phyloP scores from a whole-genome alignment of 92 coral and sea anemone genomes.

The Actinostola sp. region DNA sequence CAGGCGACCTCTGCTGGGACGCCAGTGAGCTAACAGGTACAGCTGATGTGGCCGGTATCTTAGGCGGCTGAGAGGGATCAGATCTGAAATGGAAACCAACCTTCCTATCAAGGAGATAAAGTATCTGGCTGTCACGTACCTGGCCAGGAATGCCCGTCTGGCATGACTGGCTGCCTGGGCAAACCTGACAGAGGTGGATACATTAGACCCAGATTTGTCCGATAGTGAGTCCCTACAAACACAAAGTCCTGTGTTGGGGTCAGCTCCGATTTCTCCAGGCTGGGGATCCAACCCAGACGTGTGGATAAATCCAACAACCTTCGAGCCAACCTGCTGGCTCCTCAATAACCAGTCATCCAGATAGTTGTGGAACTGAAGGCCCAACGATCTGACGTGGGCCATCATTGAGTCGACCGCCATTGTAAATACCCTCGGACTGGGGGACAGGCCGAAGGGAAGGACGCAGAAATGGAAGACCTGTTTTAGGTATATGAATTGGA shows the following conservation, averaged over 20 bases:
- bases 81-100: constrained; percentile 17
- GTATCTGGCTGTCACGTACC: constrained; percentile 27
- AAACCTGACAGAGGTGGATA: constrained; percentile 3
- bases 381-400: constrained; percentile 12
- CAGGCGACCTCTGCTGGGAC: background rate
- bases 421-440: constrained; percentile 29
- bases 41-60: constrained; percentile 27
- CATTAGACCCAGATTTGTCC: constrained; percentile 15
- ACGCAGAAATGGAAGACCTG: constrained; percentile 23
- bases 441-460: constrained; percentile 21
- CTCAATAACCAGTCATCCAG: constrained; percentile 1
- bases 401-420: constrained; percentile 24
- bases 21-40: constrained; percentile 22
- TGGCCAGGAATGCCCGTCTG: constrained; percentile 11
- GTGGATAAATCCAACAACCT: background rate
- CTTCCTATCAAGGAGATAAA: constrained; percentile 17
- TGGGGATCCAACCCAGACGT: constrained; percentile 36
- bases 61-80: constrained; percentile 26
- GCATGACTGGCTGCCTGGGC: constrained; percentile 9
- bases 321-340: background rate
- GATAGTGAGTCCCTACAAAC: constrained; percentile 19
- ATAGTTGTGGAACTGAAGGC: constrained; percentile 15
- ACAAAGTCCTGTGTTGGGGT: constrained; percentile 15
- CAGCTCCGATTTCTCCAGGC: constrained; percentile 23
- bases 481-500: background rate